A percentile compares a stretch with the other conserved stretches of the same genome.
Evolutionary conservation across 1,140 invertebrate species (phyloP).

Genomic region (Aphelinus certus): DNA sequence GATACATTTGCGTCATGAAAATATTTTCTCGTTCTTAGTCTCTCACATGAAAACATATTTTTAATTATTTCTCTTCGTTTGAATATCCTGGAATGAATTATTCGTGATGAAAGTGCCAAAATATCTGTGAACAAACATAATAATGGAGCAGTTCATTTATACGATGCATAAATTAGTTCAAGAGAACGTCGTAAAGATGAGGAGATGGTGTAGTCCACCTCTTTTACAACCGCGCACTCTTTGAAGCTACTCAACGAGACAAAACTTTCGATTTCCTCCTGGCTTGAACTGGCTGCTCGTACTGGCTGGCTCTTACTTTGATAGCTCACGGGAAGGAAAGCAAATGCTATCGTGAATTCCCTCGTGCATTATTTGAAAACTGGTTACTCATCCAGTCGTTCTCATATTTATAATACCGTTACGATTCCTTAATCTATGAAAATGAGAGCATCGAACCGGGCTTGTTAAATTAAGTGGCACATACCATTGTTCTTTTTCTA

Average conservation of each 20-base stretch:
- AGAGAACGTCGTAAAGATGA: not conserved
- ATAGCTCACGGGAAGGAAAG: constrained; percentile 9
- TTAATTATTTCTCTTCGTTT: too few species aligned
- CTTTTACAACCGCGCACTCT: not conserved
- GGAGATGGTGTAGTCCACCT: not conserved
- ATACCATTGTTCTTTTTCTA: too few species aligned
- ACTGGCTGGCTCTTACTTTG: not conserved
- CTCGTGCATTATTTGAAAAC: not conserved
- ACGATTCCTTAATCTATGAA: too few species aligned
- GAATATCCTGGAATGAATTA: too few species aligned
- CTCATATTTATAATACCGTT: too few species aligned
- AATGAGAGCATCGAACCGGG: too few species aligned
- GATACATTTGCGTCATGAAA: too few species aligned
- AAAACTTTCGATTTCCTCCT: constrained; percentile 34
- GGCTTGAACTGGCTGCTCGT: not conserved
- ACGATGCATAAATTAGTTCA: not conserved
- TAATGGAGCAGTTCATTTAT: not conserved
- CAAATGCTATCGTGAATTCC: constrained; percentile 16
- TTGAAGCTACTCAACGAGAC: constrained; percentile 2
- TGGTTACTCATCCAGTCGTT: too few species aligned
- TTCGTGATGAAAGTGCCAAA: not conserved
- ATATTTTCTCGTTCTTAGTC: too few species aligned
- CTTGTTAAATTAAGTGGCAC: too few species aligned
- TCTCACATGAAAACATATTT: too few species aligned
- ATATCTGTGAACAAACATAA: constrained; percentile 8